Conservation (phyloP, 1,140 invertebrate genomes). For the Rhyzopertha dominica region DNA sequence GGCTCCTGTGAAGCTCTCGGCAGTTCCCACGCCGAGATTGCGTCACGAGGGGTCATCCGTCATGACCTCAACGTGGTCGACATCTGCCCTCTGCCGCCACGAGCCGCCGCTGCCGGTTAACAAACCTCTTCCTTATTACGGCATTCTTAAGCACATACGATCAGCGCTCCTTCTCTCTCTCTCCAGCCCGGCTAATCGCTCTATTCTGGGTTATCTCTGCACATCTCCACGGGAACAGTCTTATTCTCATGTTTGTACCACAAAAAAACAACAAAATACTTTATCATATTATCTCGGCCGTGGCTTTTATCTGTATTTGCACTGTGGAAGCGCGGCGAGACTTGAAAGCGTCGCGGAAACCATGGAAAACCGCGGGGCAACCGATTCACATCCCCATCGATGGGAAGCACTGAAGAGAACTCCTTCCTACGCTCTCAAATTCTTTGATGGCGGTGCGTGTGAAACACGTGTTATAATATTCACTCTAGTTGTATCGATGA, state of each 20-base stretch:
- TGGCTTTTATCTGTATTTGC: neutral
- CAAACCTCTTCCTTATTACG: slow-evolving; percentile 26
- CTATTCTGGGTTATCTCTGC: slow-evolving; percentile 21
- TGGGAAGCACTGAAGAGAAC: too few relatives aligned
- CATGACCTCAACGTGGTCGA: slow-evolving; percentile 7
- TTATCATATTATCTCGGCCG: neutral
- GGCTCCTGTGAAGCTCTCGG: slow-evolving; percentile 14
- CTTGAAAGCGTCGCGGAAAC: neutral
- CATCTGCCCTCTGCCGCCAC: slow-evolving; percentile 10
- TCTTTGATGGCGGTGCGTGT: too few relatives aligned
- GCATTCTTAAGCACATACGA: slow-evolving; percentile 23
- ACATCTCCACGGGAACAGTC: slow-evolving; percentile 16
- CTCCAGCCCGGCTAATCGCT: slow-evolving; percentile 12
- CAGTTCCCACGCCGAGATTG: slow-evolving; percentile 20
- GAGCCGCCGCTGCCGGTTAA: slow-evolving; percentile 23
- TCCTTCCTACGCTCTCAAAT: too few relatives aligned
- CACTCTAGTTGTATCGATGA: too few relatives aligned
- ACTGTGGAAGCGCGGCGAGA: neutral
- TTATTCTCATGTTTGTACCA: slow-evolving; percentile 1
- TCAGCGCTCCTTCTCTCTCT: slow-evolving; percentile 12
- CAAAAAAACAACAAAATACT: neutral
- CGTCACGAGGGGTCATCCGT: slow-evolving; percentile 16
- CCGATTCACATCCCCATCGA: too few relatives aligned
- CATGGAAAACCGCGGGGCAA: too few relatives aligned
- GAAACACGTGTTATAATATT: too few relatives aligned